Conservation (phyloP, 1,140 invertebrate species). For the Drosophila paulistorum region DNA sequence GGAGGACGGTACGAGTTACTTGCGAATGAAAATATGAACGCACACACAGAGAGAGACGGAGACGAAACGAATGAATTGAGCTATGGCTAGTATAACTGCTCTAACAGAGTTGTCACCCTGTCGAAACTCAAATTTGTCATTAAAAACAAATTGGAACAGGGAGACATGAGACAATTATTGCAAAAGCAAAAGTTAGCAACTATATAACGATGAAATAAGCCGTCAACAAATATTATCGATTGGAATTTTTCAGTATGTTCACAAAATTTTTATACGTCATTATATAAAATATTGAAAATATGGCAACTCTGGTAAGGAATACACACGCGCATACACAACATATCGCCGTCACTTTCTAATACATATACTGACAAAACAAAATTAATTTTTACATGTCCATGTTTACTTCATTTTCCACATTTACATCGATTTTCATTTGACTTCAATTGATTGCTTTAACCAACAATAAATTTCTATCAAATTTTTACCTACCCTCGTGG, state of each 20-base stretch:
- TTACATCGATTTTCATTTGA: background rate
- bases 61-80: slow-evolving; percentile 22
- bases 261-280: slow-evolving; percentile 27
- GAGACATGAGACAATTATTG: background rate
- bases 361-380: slow-evolving; percentile 21
- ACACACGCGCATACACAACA: slow-evolving; percentile 15
- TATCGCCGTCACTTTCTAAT: slow-evolving; percentile 20
- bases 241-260: background rate
- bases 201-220: background rate
- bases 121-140: background rate
- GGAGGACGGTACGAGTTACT: slow-evolving; percentile 60
- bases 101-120: slow-evolving; percentile 58
- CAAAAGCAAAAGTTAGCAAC: background rate
- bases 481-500: slow-evolving; percentile 10
- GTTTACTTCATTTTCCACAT: slow-evolving; percentile 1
- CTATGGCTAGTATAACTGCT: slow-evolving; percentile 6
- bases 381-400: background rate
- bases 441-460: background rate
- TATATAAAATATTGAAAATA: slow-evolving; percentile 60
- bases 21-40: slow-evolving; percentile 48
- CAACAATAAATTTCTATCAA: background rate
- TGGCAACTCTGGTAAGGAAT: slow-evolving; percentile 54
- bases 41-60: slow-evolving; percentile 43
- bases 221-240: background rate
- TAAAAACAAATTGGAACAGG: background rate